phyloP scores from a whole-genome alignment of 1,140 invertebrate genomes.

The Chironomus tepperi region DNA sequence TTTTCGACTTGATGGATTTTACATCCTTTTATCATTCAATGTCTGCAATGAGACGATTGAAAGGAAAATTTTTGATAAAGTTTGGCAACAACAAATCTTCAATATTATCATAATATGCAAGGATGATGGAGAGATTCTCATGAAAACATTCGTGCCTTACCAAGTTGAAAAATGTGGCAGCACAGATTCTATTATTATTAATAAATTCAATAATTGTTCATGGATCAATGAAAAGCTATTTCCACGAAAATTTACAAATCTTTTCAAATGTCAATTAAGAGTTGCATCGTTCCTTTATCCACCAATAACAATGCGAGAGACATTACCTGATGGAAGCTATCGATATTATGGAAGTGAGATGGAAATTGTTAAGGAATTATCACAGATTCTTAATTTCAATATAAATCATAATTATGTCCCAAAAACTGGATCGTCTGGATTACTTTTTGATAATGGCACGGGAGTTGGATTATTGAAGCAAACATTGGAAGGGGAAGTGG shows the following conservation, averaged over 20 bases:
- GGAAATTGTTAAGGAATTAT: background rate
- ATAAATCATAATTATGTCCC: background rate
- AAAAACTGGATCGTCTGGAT: background rate
- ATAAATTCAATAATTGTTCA: background rate
- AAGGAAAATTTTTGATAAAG: no score
- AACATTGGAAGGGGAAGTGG: background rate
- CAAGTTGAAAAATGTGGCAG: background rate
- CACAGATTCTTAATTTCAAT: background rate
- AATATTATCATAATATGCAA: background rate
- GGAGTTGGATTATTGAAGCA: background rate
- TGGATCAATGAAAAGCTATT: background rate
- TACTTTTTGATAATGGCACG: background rate
- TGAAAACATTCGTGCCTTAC: background rate
- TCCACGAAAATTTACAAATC: background rate
- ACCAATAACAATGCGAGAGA: background rate
- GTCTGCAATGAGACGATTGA: no score
- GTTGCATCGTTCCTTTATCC: background rate
- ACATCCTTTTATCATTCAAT: no score
- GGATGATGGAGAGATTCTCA: background rate
- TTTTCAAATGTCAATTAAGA: background rate
- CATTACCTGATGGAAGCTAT: background rate
- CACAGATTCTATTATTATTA: background rate
- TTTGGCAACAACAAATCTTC: background rate
- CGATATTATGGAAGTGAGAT: slow-evolving; percentile 10
- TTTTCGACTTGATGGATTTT: background rate